Evolutionary conservation across 2,888 invertebrate species (phyloP).

Genomic region (Eucera pruinosa): DNA sequence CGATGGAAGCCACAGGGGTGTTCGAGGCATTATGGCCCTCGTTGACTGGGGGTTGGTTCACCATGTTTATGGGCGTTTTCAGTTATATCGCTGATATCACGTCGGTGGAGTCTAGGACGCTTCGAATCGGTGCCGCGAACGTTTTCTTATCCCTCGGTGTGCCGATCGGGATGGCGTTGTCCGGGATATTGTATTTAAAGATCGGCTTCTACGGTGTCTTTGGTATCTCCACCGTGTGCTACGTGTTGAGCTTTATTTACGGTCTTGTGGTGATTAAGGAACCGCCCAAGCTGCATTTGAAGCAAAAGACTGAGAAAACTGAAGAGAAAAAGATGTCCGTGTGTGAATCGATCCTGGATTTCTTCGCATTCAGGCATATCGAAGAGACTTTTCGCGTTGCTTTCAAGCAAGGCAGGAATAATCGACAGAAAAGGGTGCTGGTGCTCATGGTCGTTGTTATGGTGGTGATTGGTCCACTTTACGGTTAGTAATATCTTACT

Average conservation of each 20-base stretch:
- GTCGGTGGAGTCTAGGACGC: conserved; percentile 92
- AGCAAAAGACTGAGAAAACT: conserved; percentile 72
- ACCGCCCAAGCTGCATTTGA: conserved; percentile 80
- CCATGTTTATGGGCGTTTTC: conserved; percentile 95
- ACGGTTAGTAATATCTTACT: conserved; percentile 87
- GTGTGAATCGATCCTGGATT: conserved; percentile 87
- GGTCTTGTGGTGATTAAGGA: conserved; percentile 91
- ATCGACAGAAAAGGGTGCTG: conserved; percentile 90
- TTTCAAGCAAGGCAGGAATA: conserved; percentile 91
- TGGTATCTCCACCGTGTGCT: conserved; percentile 90
- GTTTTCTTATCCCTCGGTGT: conserved; percentile 95
- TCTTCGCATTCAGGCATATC: conserved; percentile 92
- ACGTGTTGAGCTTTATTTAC: conserved; percentile 90
- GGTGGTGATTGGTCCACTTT: conserved; percentile 94
- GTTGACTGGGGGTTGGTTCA: conserved; percentile 93
- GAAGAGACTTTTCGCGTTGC: conserved; percentile 92
- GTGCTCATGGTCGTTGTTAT: conserved; percentile 92
- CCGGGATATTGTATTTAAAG: conserved; percentile 91
- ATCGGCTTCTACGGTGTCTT: conserved; percentile 94
- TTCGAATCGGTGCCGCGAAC: conserved; percentile 94
- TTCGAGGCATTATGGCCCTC: conserved; percentile 93
- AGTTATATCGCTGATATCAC: conserved; percentile 96
- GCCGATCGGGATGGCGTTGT: conserved; percentile 94
- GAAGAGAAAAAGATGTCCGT: conserved; percentile 80
- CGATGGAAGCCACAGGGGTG: conserved; percentile 92